These are phyloP conservation scores for Malaclemys terrapin DNA, from an alignment of 2,113 vertebrate genomes.

Conservation along the genomic window DNA sequence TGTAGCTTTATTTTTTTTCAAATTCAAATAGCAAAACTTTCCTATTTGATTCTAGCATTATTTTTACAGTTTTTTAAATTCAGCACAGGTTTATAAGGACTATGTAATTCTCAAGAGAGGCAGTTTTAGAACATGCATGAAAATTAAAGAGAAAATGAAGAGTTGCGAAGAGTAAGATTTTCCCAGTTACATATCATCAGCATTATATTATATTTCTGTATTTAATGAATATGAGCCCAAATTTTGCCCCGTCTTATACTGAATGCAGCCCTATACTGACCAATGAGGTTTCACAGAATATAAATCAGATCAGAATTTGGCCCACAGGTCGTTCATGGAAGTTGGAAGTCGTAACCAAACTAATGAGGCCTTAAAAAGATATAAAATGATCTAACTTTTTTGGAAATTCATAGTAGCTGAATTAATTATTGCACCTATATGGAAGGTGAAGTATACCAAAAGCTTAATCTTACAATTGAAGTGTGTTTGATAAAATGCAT, in stretches of 20 bases:
- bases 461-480: neutral
- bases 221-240: neutral
- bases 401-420: neutral
- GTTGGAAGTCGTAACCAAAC: neutral
- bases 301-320: neutral
- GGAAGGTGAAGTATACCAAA: neutral
- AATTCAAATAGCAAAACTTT: neutral
- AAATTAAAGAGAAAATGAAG: neutral
- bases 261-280: neutral
- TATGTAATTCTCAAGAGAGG: neutral
- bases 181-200: fast-evolving
- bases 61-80: neutral
- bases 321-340: neutral
- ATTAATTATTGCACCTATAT: neutral
- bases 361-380: neutral
- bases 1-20: conserved; percentile 18
- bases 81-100: neutral
- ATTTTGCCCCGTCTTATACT: neutral
- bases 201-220: neutral
- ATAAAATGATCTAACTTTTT: neutral
- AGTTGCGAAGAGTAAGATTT: neutral
- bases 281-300: neutral
- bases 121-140: neutral
- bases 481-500: neutral
- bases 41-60: neutral